phyloP scores from a whole-genome alignment of 2,888 invertebrate genomes.

The Parasteatoda lunata region DNA sequence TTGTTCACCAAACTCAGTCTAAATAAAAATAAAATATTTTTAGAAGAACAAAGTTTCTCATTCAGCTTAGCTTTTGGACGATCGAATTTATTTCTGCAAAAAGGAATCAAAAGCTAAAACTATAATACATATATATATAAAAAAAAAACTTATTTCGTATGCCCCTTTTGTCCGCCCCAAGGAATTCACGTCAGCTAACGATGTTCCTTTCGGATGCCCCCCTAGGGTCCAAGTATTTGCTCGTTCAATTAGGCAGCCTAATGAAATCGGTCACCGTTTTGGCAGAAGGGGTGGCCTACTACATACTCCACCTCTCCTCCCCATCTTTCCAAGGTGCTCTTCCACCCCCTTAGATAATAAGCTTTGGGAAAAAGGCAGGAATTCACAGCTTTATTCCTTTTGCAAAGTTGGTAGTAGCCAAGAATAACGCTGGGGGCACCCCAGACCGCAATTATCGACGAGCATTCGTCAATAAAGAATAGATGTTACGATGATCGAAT shows the following conservation, averaged over 20 bases:
- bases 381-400: background rate
- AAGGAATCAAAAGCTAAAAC: too few relatives aligned
- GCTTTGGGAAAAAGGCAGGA: slow-evolving; percentile 36
- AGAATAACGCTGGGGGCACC: slow-evolving; percentile 3
- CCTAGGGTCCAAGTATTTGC: slow-evolving; percentile 63
- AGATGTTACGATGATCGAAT: slow-evolving; percentile 8
- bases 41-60: too few relatives aligned
- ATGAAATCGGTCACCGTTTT: slow-evolving; percentile 69
- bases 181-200: slow-evolving; percentile 55
- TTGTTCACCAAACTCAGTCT: too few relatives aligned
- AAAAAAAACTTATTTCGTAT: slow-evolving; percentile 32
- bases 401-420: slow-evolving; percentile 9
- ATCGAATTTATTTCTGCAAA: too few relatives aligned
- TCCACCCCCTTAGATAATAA: slow-evolving; percentile 41
- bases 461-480: slow-evolving; percentile 25
- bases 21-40: too few relatives aligned
- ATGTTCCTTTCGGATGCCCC: slow-evolving; percentile 56
- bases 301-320: slow-evolving; percentile 6
- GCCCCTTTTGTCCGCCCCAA: slow-evolving; percentile 45
- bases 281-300: slow-evolving; percentile 27
- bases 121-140: too few relatives aligned
- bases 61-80: too few relatives aligned
- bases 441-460: slow-evolving; percentile 42
- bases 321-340: background rate
- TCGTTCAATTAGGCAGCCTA: slow-evolving; percentile 69